Base-by-base conservation (phyloP, 2,888 invertebrate species). In the Leptodirus hochenwartii region DNA sequence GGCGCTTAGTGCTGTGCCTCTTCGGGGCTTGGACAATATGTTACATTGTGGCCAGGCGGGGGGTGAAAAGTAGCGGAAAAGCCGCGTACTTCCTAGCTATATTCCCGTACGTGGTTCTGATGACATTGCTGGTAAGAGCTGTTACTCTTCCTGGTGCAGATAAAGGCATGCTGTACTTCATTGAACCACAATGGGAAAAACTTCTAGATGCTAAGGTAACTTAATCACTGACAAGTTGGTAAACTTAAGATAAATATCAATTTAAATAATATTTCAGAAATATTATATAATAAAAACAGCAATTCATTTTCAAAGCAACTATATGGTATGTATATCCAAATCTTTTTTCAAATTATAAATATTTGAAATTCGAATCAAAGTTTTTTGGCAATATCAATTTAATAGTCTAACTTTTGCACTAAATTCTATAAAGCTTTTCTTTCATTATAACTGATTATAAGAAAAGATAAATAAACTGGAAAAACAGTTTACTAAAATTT, bases 71-170 rank as follows among this genome's bases (percentile, higher is more conserved):
- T 44, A 73, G 79, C 1, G 81, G 82, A 25, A 81, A 80, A 52
- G 77, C 73, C 0, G 73, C 87, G 0, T 90, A 88, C 53, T 81
- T 90, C 52, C 70, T 88, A n/a, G 88, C 88, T 0, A 52, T 87
- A 3, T 84, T 84, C 49, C 85, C 85, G 0, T 82, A 81, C 45
- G 62, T 79, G 4, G 70, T 87, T 29, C 66, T 87, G 53, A 56
- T 81, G 33, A 68, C 69, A 17, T 55, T 87, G 25, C 61, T 87
- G 9, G 66, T 81, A 28, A 64, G 72, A 35, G 67, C 71, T 0
- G 59, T 58, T 0, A 69, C 67, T 1, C 45, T 75, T 29, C 69
- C 71, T 1, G 85, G 85, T 2, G 74, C 85, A 9, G 61, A 53
- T 2, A 59, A 67, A 17, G 87, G 85, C 1, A 75, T 85, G 28